Conservation (phyloP, 2,113 vertebrate genomes). For the Delphinapterus leucas region DNA sequence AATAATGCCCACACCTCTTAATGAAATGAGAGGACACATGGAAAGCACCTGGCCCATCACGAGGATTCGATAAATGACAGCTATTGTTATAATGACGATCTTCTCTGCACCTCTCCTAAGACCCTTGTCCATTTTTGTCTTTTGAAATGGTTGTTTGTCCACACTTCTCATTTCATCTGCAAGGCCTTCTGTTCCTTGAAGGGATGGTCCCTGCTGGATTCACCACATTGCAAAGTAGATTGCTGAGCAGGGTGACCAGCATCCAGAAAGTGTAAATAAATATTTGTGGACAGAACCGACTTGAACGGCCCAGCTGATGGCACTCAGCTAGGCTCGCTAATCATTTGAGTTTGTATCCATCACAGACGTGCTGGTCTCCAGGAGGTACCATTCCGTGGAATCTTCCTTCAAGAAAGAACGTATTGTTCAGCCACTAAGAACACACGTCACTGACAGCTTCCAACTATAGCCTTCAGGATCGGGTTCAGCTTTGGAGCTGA, state of each 20-base stretch:
- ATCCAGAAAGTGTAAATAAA: not conserved
- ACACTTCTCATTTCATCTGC: not conserved
- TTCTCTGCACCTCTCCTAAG: not conserved
- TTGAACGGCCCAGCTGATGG: not conserved
- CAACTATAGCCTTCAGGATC: not conserved
- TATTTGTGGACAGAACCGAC: not conserved
- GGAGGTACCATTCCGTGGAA: not conserved
- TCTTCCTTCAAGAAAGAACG: not conserved
- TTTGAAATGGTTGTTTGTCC: not conserved
- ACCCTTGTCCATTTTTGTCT: not conserved
- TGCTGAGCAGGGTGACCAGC: not conserved
- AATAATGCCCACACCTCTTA: not conserved
- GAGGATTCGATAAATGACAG: not conserved
- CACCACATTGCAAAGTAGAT: not conserved
- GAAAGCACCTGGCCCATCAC: fast-evolving
- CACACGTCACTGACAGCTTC: not conserved
- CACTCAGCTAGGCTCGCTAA: not conserved
- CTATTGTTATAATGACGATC: too few relatives aligned
- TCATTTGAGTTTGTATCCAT: not conserved
- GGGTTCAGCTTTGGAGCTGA: not conserved
- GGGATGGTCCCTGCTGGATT: not conserved
- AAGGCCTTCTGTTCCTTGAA: not conserved
- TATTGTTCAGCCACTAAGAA: not conserved
- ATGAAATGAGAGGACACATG: not conserved
- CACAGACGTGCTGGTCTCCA: not conserved